phyloP scores from a whole-genome alignment of 64 coral and sea anemone genomes.

The Catalaphyllia jardinei region DNA sequence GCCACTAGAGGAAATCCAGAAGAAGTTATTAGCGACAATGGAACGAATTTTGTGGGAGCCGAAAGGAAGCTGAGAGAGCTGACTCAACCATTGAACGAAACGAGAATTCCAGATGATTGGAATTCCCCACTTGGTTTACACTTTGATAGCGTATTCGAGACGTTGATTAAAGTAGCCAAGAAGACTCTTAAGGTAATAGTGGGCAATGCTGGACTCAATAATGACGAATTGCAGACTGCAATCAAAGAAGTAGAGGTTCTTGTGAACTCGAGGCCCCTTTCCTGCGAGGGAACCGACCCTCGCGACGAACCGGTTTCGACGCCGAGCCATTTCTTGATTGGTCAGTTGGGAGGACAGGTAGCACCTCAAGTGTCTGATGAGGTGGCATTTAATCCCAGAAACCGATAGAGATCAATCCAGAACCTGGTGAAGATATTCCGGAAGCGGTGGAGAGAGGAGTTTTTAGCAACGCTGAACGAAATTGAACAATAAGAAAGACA shows the following conservation, averaged over 20 bases:
- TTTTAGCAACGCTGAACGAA: constrained; percentile 24
- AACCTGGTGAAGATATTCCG: constrained; percentile 26
- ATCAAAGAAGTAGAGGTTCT: constrained; percentile 26
- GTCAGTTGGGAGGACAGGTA: not conserved
- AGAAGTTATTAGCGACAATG: constrained; percentile 15
- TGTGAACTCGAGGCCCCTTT: constrained; percentile 47
- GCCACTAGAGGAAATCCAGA: constrained; percentile 11
- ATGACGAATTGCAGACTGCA: constrained; percentile 52
- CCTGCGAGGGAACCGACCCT: constrained; percentile 12
- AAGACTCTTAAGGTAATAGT: constrained; percentile 24
- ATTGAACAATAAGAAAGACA: constrained; percentile 7
- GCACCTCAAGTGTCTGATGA: constrained; percentile 8
- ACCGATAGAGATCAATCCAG: constrained; percentile 27
- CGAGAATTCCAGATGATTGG: not conserved
- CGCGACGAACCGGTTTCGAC: constrained; percentile 18
- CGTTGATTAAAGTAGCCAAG: constrained; percentile 48
- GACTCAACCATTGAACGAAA: not conserved
- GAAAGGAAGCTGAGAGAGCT: constrained; percentile 21
- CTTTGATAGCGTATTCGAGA: constrained; percentile 44
- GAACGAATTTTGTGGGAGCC: constrained; percentile 44
- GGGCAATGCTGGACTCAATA: constrained; percentile 24
- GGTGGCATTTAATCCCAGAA: not conserved
- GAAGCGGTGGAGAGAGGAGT: constrained; percentile 33
- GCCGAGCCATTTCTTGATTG: constrained; percentile 28
- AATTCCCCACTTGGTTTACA: constrained; percentile 11